Conservation (phyloP, 1,140 invertebrate genomes). For the Nebria ingens region DNA sequence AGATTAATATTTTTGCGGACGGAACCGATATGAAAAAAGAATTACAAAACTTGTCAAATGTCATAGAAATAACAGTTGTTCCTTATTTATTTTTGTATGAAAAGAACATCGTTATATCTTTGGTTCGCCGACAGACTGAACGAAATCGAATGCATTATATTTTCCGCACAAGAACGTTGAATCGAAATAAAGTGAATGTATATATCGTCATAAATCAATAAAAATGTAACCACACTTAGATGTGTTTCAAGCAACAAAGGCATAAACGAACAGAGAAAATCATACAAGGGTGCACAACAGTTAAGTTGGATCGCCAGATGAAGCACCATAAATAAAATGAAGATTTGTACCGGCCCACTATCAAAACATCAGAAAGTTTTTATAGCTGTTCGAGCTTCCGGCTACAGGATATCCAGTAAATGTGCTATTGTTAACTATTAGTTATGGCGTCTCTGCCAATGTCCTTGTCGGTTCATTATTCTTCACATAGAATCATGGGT, state of each 20-base stretch:
- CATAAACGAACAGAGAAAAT: neutral
- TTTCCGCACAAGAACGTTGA: neutral
- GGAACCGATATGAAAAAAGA: neutral
- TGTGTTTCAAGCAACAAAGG: neutral
- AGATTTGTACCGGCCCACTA: constrained; percentile 8
- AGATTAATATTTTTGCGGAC: constrained; percentile 1
- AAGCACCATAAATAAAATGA: constrained; percentile 4
- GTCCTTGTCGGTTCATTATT: too few relatives aligned
- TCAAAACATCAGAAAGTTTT: constrained; percentile 7
- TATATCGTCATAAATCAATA: constrained; percentile 9
- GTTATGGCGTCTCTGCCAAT: neutral
- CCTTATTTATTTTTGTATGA: constrained; percentile 5
- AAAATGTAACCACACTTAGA: neutral
- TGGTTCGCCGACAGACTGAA: neutral
- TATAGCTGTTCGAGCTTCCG: neutral
- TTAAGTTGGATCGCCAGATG: neutral
- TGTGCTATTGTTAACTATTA: constrained; percentile 1
- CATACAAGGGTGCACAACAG: neutral
- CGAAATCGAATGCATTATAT: constrained; percentile 4
- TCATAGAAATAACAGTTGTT: neutral
- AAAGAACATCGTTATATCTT: neutral
- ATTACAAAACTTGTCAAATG: neutral
- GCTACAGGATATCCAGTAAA: neutral
- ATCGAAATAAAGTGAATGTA: constrained; percentile 8
- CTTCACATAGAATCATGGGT: too few relatives aligned